Evolutionary conservation across 1,140 invertebrate species (phyloP).

Genomic region (Cataglyphis hispanica): DNA sequence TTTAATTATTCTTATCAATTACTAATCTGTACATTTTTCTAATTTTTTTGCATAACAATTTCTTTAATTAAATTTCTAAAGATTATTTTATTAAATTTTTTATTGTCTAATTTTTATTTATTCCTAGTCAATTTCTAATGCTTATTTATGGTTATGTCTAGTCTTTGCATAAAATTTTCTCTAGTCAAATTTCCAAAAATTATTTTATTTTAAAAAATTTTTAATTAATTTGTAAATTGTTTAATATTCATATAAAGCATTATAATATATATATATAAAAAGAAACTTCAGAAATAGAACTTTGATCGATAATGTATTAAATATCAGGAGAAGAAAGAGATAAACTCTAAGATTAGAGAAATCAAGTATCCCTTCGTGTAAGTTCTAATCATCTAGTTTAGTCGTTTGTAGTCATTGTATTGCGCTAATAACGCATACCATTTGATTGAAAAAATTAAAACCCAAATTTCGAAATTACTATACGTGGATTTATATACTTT

Average conservation of each 20-base stretch:
- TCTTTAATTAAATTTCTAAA: neutral
- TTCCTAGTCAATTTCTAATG: neutral
- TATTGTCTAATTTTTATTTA: neutral
- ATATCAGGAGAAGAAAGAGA: neutral
- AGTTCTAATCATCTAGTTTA: neutral
- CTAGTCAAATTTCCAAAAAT: neutral
- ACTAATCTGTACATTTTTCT: neutral
- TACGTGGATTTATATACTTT: neutral
- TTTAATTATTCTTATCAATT: neutral
- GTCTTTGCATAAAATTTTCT: neutral
- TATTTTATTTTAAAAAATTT: neutral
- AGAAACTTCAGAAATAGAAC: neutral
- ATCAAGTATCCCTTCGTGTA: slow-evolving; percentile 7
- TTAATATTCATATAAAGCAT: no score
- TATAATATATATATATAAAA: neutral
- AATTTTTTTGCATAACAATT: neutral
- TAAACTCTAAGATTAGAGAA: neutral
- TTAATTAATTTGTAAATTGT: neutral
- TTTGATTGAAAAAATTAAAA: slow-evolving; percentile 7
- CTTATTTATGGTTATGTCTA: neutral
- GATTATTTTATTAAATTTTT: neutral
- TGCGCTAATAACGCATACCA: neutral
- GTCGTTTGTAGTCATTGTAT: neutral
- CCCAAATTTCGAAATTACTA: neutral
- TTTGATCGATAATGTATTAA: neutral